Percentiles rank a stretch among this genome's conserved stretches.
These are phyloP conservation scores for Chesias legatella DNA, from an alignment of 2,888 invertebrate species.

Conservation along the genomic window DNA sequence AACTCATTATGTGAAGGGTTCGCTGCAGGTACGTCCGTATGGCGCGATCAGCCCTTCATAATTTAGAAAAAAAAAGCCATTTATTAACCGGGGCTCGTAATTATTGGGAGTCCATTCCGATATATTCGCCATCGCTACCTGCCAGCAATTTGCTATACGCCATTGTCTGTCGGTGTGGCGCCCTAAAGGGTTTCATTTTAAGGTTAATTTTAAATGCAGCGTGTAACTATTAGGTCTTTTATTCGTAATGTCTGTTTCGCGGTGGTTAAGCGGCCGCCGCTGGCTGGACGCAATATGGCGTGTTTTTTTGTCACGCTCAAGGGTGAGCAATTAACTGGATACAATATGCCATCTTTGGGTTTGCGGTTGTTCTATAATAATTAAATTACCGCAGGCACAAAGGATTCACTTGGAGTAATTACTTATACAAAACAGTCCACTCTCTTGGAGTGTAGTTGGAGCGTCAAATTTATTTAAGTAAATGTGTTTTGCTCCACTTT, in stretches of 20 bases:
- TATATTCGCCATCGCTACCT: conserved; percentile 80
- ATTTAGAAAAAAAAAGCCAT: conserved; percentile 78
- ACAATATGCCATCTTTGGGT: conserved; percentile 61
- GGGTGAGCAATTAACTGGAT: conserved; percentile 73
- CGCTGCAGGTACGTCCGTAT: conserved; percentile 76
- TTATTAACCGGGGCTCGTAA: conserved; percentile 77
- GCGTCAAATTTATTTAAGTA: no score
- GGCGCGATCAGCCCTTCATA: conserved; percentile 74
- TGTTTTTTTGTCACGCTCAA: conserved; percentile 59
- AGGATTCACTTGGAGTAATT: conserved; percentile 16
- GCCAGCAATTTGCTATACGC: conserved; percentile 78
- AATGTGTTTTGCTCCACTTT: conserved; percentile 1
- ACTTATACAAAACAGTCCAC: conserved; percentile 3
- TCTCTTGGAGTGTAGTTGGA: no score
- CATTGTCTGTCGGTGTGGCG: conserved; percentile 79
- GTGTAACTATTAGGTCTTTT: conserved; percentile 76
- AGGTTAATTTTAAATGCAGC: conserved; percentile 72
- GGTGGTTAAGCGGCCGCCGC: conserved; percentile 66
- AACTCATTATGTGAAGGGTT: conserved; percentile 69
- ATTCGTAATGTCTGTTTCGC: conserved; percentile 77
- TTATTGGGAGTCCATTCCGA: conserved; percentile 70
- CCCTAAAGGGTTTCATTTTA: conserved; percentile 73
- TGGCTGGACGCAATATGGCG: conserved; percentile 77
- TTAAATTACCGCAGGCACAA: conserved; percentile 42
- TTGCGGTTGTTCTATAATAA: conserved; percentile 61